Base-by-base conservation (phyloP, 2,113 vertebrate species). In the Peromyscus leucopus region DNA sequence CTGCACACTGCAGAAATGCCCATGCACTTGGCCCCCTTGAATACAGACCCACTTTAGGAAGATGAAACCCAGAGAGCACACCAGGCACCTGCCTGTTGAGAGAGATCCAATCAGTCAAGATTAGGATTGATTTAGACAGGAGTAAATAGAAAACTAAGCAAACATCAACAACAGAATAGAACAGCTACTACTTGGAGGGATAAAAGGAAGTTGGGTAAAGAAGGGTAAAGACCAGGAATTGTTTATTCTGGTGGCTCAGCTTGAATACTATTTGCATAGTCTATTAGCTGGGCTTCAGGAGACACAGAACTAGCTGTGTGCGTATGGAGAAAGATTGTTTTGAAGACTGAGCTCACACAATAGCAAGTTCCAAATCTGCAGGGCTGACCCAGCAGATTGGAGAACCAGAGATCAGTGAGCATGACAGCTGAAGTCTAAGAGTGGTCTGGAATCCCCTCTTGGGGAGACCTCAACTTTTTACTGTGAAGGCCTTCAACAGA, bases 111-210 rank as follows among this genome's bases (percentile, higher is more conserved):
- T 93, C 61, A 91, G 83, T 67, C 16, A 59, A 92, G 74, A 84
- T 2, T 85, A 46, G 46, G 46, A 86, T n/a, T 90, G 57, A 90
- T 86, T 95, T 87, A 75, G 55, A 65, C 21, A 94, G 51, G 42
- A 90, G 59, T 80, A 92, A 90, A 75, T 21, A 92, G 93, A 94
- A 96, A 92, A 84, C 69, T 79, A 91, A 75, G 59, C 26, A 79
- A 88, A 95, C 26, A 89, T 79, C 93, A 92, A 91, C 87, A 93
- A 71, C n/a, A 94, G 91, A 93, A 76, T 90, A 89, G 93, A 90
- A 93, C 48, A 96, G 88, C n/a, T 26, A 36, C 83, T 93, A 46
- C 69, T 80, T 76, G 42, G 39, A 17, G 46, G 28, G 51, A 89
- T 90, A 95, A 69, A 42, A 74, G 51, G 39, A 91, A 95, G 72